Evolutionary conservation across 2,888 invertebrate species (phyloP).

Genomic region (Lycaena phlaeas): DNA sequence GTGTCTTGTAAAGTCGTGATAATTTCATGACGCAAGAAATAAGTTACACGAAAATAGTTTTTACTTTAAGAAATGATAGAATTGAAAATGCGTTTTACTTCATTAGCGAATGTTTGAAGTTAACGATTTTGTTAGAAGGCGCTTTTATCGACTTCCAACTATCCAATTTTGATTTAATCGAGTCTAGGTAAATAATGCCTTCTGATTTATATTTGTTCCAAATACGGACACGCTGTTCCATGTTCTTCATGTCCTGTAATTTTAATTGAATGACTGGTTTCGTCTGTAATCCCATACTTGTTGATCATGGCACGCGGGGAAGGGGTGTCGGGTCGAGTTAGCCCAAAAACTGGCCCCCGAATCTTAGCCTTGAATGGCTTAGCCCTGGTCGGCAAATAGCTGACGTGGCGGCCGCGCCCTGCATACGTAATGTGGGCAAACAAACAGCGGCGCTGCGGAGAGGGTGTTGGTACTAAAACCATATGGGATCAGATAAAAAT

Average conservation of each 20-base stretch:
- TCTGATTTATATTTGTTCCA: neutral
- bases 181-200: no score
- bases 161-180: no score
- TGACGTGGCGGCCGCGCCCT: conserved; percentile 69
- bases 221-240: neutral
- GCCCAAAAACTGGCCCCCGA: conserved; percentile 68
- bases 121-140: no score
- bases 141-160: no score
- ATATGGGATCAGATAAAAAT: no score
- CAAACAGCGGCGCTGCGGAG: conserved; percentile 17
- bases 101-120: no score
- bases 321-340: conserved; percentile 51
- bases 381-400: conserved; percentile 72
- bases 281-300: conserved; percentile 15
- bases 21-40: no score
- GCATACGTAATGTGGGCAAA: conserved; percentile 61
- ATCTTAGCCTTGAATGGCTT: conserved; percentile 73
- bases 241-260: conserved; percentile 7
- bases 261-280: conserved; percentile 16
- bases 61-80: no score
- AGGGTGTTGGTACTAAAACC: conserved; percentile 1
- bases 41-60: no score
- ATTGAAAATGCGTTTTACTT: no score
- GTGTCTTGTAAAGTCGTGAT: no score
- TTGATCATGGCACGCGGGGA: conserved; percentile 20